These are phyloP conservation scores for Melinopterus prodromus DNA, from an alignment of 2,888 invertebrate species.

Conservation along the genomic window DNA sequence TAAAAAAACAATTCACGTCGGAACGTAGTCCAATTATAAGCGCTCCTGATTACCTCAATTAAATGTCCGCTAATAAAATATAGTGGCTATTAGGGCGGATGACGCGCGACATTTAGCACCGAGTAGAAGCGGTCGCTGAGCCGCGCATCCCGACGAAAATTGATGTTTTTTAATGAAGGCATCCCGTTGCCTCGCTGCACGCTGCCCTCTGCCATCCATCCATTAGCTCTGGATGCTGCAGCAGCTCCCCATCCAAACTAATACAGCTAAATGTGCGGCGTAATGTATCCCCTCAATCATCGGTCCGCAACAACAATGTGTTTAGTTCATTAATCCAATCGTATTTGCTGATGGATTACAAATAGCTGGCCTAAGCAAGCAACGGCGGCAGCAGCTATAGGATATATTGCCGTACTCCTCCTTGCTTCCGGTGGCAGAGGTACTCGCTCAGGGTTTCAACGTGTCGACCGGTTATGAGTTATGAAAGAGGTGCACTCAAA, in stretches of 20 bases:
- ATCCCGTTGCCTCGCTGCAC: neutral
- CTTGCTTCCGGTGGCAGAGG: neutral
- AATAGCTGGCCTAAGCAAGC: slow-evolving; percentile 30
- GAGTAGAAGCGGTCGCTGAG: neutral
- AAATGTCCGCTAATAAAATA: neutral
- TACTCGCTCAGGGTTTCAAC: neutral
- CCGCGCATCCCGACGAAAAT: slow-evolving; percentile 4
- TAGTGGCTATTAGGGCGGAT: neutral
- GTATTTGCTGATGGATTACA: slow-evolving; percentile 39
- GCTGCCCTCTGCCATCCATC: neutral
- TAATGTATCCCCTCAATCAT: slow-evolving; percentile 30
- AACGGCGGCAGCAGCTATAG: neutral
- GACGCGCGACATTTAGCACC: slow-evolving; percentile 4
- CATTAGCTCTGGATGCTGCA: neutral
- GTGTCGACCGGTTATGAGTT: neutral
- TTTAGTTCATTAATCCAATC: slow-evolving; percentile 39
- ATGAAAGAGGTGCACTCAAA: neutral
- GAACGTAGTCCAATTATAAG: neutral
- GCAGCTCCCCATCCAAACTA: slow-evolving; percentile 11
- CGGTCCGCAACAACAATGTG: slow-evolving; percentile 33
- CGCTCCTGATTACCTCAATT: neutral
- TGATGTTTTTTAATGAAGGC: neutral
- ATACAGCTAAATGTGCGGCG: neutral
- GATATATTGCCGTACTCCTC: neutral
- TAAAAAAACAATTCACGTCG: neutral